phyloP scores from a whole-genome alignment of 1,140 invertebrate species.

The Drosophila nigrodunni region DNA sequence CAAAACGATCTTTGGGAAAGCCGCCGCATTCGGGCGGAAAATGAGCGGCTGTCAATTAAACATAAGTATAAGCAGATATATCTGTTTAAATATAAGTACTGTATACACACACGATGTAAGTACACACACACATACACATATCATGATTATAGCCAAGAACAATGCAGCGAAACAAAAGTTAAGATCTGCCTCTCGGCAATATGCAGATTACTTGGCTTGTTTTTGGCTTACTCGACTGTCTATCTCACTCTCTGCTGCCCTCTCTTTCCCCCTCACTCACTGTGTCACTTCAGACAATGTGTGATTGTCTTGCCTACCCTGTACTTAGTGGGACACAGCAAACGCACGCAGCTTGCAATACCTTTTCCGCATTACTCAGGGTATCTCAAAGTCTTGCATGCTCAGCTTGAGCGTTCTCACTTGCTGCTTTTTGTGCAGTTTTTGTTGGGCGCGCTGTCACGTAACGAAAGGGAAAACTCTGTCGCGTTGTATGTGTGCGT shows the following conservation, averaged over 20 bases:
- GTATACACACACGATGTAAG: constrained; percentile 4
- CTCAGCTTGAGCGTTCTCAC: constrained; percentile 2
- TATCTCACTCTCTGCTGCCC: constrained; percentile 18
- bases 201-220: constrained; percentile 61
- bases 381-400: constrained; percentile 8
- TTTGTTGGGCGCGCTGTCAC: constrained; percentile 63
- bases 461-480: constrained; percentile 71
- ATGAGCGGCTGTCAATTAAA: constrained; percentile 67
- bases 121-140: constrained; percentile 1
- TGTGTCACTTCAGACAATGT: constrained; percentile 43
- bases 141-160: constrained; percentile 62
- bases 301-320: constrained; percentile 47
- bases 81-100: constrained; percentile 4
- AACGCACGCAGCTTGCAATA: neutral
- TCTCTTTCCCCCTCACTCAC: constrained; percentile 9
- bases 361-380: neutral
- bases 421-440: constrained; percentile 16
- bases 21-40: constrained; percentile 59
- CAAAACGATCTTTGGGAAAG: constrained; percentile 59
- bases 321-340: too few species aligned
- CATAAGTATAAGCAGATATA: constrained; percentile 17
- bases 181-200: constrained; percentile 55
- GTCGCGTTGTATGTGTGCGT: constrained; percentile 34
- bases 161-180: constrained; percentile 58
- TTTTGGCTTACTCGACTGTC: constrained; percentile 27